A percentile compares a stretch with the other conserved stretches of the same genome.
Evolutionary conservation across 2,888 invertebrate genomes (phyloP).

Genomic region (Trichopoda pennipes): DNA sequence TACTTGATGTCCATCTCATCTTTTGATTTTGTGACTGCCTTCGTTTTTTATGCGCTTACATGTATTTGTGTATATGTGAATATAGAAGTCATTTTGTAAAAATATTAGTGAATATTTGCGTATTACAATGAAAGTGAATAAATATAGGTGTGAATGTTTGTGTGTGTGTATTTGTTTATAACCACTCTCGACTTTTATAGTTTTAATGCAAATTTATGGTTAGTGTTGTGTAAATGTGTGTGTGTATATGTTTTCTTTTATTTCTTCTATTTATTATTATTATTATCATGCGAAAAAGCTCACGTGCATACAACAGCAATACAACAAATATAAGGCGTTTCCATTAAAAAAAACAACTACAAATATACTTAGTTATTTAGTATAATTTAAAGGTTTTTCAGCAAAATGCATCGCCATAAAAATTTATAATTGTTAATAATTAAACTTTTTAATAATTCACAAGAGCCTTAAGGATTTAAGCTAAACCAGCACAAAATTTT

Average conservation of each 20-base stretch:
- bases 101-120: constrained; percentile 13
- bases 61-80: not conserved
- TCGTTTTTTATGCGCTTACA: not conserved
- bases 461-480: too few species aligned
- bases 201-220: constrained; percentile 50
- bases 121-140: not conserved
- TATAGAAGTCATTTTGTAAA: constrained; percentile 4
- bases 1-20: too few species aligned
- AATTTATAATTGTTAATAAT: not conserved
- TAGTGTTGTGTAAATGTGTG: constrained; percentile 22
- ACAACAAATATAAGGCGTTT: not conserved
- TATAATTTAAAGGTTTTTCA: not conserved
- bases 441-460: not conserved
- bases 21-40: not conserved
- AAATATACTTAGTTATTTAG: not conserved
- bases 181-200: constrained; percentile 35
- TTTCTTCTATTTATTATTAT: not conserved
- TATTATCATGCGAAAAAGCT: not conserved
- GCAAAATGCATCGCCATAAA: not conserved
- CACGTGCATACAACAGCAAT: not conserved
- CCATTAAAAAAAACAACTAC: too few species aligned
- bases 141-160: not conserved
- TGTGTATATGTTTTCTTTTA: not conserved
- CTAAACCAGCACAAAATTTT: too few species aligned
- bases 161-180: not conserved